Evolutionary conservation across 2,888 invertebrate genomes (phyloP), one percentile per base, ranked within the genome.

Genomic region (Vannuccia rotundouncinata): DNA sequence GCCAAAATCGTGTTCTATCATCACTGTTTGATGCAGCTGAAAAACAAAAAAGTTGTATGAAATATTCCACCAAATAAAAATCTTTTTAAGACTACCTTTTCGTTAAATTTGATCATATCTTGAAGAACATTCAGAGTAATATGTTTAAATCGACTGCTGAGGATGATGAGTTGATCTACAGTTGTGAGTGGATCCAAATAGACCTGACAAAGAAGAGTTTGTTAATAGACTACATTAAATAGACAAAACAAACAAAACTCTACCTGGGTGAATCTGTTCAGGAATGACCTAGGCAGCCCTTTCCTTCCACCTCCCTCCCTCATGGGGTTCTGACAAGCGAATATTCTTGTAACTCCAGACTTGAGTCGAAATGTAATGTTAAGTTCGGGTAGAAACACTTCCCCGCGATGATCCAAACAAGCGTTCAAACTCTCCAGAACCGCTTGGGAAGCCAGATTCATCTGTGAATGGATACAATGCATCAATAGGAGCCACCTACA

Each of bases 371-470:
- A 98, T 0, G 92, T 92, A 87, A 91, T 92, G 76, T 93, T 94
- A 13, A 99, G 89, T 89, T 99, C 99, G 0, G 99, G 95, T 81
- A 99, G 93, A 86, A 91, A 99, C 28, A 99, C 92, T 89, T 96
- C 95, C 0, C 95, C 95, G 84, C 99, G 91, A 87, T 99, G 99
- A 90, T 99, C 99, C 80, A 99, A 91, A 85, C 98, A 97, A 0
- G 99, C 98, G 87, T 99, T 99, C 0, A 99, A 90, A 30, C 98
- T 99, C 90, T 99, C 99, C 17, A 99, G 89, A 0, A 99, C 98
- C 0, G 97, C 94, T 87, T 99, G 99, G 0, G 98, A 96, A 0
- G 99, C 99, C 82, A 99, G 90, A 90, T 99, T 99, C 83, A 99
- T 90, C 90, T 90, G 84, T 31, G 85, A 84, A 73, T 13, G 22